These are phyloP conservation scores for Psittacula cyanocephala DNA, from an alignment of 2,113 vertebrate genomes.

Conservation along the genomic window DNA sequence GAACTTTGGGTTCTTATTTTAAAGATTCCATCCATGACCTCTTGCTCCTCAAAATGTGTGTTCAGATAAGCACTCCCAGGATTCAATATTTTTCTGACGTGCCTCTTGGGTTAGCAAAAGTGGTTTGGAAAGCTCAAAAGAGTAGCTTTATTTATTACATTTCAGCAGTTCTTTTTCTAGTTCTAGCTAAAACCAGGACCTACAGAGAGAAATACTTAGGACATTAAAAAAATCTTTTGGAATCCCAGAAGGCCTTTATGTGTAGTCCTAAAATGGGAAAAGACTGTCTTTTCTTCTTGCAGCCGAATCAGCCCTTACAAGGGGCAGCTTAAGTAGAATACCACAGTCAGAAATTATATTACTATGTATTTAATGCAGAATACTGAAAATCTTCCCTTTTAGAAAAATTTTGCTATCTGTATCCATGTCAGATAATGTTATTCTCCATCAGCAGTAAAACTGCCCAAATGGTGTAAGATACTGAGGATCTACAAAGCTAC, in stretches of 20 bases:
- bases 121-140: conserved; percentile 20
- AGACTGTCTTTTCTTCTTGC: conserved; percentile 5
- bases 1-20: conserved; percentile 38
- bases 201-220: not conserved
- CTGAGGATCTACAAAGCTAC: not conserved
- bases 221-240: not conserved
- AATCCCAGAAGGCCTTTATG: not conserved
- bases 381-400: not conserved
- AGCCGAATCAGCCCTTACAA: not conserved
- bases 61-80: conserved; percentile 2
- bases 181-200: not conserved
- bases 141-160: conserved; percentile 9
- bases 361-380: not conserved
- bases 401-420: not conserved
- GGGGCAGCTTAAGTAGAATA: not conserved
- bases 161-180: conserved; percentile 23
- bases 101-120: conserved; percentile 22
- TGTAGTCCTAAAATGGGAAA: not conserved
- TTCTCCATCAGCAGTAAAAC: not conserved
- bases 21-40: conserved; percentile 20
- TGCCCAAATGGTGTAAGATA: not conserved
- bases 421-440: not conserved
- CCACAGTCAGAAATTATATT: not conserved
- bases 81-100: conserved; percentile 43
- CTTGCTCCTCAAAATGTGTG: conserved; percentile 8